Conservation (phyloP, 2,113 vertebrate species). For the Oceanites oceanicus region DNA sequence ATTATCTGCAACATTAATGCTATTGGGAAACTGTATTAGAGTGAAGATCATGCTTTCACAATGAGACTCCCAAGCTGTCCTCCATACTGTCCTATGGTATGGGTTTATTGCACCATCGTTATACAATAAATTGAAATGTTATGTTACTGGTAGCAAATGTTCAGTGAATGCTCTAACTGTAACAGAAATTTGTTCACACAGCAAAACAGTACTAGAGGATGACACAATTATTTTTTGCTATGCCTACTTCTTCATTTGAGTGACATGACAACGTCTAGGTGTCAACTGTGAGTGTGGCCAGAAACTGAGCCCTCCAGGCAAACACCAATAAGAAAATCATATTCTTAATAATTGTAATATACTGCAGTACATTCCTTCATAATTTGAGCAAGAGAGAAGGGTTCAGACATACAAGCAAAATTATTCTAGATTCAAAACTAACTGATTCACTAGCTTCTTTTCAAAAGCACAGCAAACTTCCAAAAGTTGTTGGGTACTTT, state of each 20-base stretch:
- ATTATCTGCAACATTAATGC: background rate
- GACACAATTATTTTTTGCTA: background rate
- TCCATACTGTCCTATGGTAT: background rate
- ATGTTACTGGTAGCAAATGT: background rate
- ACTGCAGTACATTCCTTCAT: background rate
- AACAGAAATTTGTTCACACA: background rate
- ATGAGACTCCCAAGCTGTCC: background rate
- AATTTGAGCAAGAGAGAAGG: background rate
- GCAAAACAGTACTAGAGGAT: background rate
- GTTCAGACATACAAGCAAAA: background rate
- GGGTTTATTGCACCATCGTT: background rate
- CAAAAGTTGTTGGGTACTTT: background rate
- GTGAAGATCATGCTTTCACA: background rate
- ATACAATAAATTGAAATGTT: background rate
- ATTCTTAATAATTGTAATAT: background rate
- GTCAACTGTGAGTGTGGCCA: background rate
- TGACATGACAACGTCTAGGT: background rate
- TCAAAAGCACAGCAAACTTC: background rate
- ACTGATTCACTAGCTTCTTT: background rate
- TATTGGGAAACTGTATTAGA: background rate
- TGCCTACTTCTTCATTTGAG: background rate
- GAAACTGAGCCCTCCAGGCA: background rate
- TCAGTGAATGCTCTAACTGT: background rate
- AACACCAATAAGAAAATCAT: background rate
- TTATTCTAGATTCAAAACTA: background rate